These are phyloP conservation scores for Chionomys nivalis DNA, from an alignment of 2,113 vertebrate species.

Conservation along the genomic window DNA sequence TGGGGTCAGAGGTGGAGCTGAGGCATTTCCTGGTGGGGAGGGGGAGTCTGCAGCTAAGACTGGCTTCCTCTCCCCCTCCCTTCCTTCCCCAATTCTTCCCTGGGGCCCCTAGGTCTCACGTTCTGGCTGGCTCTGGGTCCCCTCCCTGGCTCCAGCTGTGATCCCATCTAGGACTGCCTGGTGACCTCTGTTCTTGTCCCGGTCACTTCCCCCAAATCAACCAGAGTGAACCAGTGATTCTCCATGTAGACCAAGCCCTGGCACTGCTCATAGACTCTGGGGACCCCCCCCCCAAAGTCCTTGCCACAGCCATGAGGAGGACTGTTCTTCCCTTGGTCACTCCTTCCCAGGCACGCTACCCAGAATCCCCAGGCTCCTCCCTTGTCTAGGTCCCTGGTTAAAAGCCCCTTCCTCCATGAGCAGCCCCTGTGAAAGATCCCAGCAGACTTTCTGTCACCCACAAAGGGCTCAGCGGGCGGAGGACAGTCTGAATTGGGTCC, in stretches of 20 bases:
- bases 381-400: not conserved
- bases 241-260: not conserved
- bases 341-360: no score
- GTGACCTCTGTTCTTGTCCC: not conserved
- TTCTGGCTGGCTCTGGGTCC: not conserved
- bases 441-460: not conserved
- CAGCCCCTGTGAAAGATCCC: not conserved
- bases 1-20: conserved; percentile 65
- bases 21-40: conserved; percentile 72
- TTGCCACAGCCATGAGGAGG: not conserved
- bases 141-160: not conserved
- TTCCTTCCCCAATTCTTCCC: conserved; percentile 71
- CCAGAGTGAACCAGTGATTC: not conserved
- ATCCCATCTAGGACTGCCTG: not conserved
- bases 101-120: conserved; percentile 42
- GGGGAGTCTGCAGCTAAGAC: conserved; percentile 48
- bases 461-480: not conserved
- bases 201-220: not conserved
- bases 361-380: not conserved
- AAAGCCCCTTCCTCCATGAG: not conserved
- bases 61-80: conserved; percentile 66
- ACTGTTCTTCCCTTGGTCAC: not conserved
- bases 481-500: not conserved
- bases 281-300: not conserved
- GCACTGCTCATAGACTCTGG: not conserved